phyloP scores from a whole-genome alignment of 2,797 vertebrate genomes.

The Smutsia temminckii region DNA sequence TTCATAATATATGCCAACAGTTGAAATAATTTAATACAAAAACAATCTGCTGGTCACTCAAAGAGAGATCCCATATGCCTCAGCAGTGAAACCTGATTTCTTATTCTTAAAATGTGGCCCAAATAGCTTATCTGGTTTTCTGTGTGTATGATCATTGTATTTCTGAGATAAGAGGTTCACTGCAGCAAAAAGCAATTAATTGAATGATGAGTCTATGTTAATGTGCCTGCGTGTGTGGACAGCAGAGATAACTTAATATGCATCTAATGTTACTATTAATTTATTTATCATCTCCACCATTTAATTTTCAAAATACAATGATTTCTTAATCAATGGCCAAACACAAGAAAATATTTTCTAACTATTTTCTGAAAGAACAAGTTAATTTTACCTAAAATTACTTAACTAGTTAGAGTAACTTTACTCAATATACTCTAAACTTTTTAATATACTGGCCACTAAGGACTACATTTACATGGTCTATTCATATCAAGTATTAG shows the following conservation, averaged over 20 bases:
- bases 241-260: conserved; percentile 62
- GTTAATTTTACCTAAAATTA: conserved; percentile 15
- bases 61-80: not conserved
- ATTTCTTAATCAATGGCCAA: conserved; percentile 52
- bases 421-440: not conserved
- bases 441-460: not conserved
- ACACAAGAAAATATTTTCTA: conserved; percentile 42
- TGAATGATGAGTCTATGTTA: conserved; percentile 58
- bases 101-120: conserved; percentile 46
- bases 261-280: conserved; percentile 49
- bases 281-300: conserved; percentile 55
- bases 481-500: not conserved
- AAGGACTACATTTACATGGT: not conserved
- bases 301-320: conserved; percentile 54
- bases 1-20: conserved; percentile 1
- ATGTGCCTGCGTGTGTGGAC: conserved; percentile 41
- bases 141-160: not conserved
- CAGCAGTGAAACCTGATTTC: conserved; percentile 20
- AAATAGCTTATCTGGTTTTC: conserved; percentile 60
- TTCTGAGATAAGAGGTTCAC: conserved; percentile 63
- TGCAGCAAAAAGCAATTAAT: conserved; percentile 63
- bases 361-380: conserved; percentile 44
- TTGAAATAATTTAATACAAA: conserved; percentile 53
- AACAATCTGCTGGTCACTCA: conserved; percentile 29
- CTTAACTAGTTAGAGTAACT: conserved; percentile 2